Conservation (phyloP, 2,797 vertebrate genomes). For the Liasis olivaceus region DNA sequence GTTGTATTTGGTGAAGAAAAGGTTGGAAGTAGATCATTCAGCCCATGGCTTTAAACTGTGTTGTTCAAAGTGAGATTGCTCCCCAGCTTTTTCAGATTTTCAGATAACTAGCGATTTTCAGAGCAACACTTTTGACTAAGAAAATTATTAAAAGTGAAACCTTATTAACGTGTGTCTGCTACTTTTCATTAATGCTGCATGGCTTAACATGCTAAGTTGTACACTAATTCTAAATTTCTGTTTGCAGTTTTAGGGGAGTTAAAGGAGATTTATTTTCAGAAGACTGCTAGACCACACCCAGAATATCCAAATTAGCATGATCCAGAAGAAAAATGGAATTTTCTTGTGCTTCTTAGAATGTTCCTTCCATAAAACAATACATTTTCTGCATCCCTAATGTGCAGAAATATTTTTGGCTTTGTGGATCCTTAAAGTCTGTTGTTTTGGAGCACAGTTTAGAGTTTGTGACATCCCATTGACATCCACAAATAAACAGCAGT, state of each 20-base stretch:
- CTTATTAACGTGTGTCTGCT: conserved; percentile 68
- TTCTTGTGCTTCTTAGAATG: not conserved
- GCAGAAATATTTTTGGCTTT: conserved; percentile 26
- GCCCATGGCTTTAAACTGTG: conserved; percentile 47
- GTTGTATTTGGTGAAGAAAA: conserved; percentile 47
- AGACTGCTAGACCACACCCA: not conserved
- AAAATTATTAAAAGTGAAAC: conserved; percentile 77
- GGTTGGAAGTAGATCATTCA: conserved; percentile 53
- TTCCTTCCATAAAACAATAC: not conserved
- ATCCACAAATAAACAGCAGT: not conserved
- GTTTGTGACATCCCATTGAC: not conserved
- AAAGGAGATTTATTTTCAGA: not conserved
- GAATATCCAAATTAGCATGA: not conserved
- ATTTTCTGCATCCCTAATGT: not conserved
- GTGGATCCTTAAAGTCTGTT: conserved; percentile 27
- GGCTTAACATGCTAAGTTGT: conserved; percentile 40
- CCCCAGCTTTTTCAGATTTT: conserved; percentile 67
- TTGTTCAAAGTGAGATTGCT: conserved; percentile 52
- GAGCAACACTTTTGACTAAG: conserved; percentile 73
- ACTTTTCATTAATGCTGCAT: conserved; percentile 65
- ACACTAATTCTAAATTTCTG: conserved; percentile 23
- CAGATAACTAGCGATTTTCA: conserved; percentile 72
- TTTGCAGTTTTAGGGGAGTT: conserved; percentile 20
- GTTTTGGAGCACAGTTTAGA: not conserved
- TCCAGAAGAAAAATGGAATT: not conserved